These are phyloP conservation scores for Trissoscelio sp. DNA, from an alignment of 2,888 invertebrate species.

Conservation along the genomic window DNA sequence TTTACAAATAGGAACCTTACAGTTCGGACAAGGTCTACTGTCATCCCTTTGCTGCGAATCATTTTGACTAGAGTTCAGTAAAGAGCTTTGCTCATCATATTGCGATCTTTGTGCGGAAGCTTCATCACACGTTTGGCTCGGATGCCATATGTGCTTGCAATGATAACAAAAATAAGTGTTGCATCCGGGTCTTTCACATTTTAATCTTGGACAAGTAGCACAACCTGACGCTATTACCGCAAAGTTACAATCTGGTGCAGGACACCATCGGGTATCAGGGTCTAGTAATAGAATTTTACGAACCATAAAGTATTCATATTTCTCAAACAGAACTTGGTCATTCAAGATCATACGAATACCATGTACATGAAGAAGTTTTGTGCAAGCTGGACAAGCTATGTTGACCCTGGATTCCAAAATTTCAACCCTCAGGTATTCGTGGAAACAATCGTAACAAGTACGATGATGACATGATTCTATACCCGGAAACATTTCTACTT, in stretches of 20 bases:
- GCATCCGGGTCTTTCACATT: slow-evolving; percentile 96
- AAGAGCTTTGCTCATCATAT: slow-evolving; percentile 88
- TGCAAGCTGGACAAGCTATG: slow-evolving; percentile 96
- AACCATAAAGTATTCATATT: slow-evolving; percentile 98
- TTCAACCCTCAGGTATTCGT: slow-evolving; percentile 95
- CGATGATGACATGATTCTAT: slow-evolving; percentile 93
- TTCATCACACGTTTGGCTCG: slow-evolving; percentile 98
- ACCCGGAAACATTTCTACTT: slow-evolving; percentile 88
- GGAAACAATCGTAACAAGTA: slow-evolving; percentile 94
- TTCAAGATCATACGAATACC: slow-evolving; percentile 92
- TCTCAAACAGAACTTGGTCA: slow-evolving; percentile 90
- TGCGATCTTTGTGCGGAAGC: slow-evolving; percentile 92
- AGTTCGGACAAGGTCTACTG: slow-evolving; percentile 97
- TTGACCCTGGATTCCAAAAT: slow-evolving; percentile 96
- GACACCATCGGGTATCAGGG: slow-evolving; percentile 98
- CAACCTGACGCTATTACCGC: slow-evolving; percentile 98
- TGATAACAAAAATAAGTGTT: slow-evolving; percentile 99
- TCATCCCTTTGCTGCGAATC: slow-evolving; percentile 90
- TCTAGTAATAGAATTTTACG: slow-evolving; percentile 95
- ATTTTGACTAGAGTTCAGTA: slow-evolving; percentile 86
- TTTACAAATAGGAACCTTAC: slow-evolving; percentile 96
- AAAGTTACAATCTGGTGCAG: slow-evolving; percentile 98
- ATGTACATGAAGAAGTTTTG: slow-evolving; percentile 96
- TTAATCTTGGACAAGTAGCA: slow-evolving; percentile 97
- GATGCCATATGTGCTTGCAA: slow-evolving; percentile 99